A percentile compares a stretch with the other conserved stretches of the same genome.
Conservation (phyloP, 2,888 invertebrate genomes). For the Netelia inedita region DNA sequence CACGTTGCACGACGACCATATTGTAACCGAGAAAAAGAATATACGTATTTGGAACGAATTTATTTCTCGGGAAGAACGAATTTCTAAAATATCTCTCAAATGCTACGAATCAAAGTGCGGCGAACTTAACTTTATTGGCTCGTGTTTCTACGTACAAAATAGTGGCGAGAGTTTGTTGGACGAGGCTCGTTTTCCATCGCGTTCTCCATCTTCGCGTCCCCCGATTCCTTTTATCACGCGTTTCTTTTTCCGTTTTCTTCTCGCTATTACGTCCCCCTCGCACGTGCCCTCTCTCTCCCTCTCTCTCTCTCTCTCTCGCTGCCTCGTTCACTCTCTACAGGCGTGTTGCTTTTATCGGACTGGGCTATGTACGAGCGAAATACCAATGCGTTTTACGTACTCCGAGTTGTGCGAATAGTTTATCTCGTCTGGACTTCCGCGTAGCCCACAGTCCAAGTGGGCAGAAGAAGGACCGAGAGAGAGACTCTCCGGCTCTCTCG, state of each 20-base stretch:
- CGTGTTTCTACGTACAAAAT: not conserved
- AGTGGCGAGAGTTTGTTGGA: not conserved
- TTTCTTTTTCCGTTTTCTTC: slow-evolving; percentile 38
- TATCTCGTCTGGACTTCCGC: slow-evolving; percentile 66
- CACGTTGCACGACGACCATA: slow-evolving; percentile 19
- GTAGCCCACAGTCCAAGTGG: slow-evolving; percentile 35
- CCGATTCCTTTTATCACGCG: slow-evolving; percentile 41
- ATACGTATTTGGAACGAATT: slow-evolving; percentile 17
- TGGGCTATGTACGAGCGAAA: slow-evolving; percentile 15
- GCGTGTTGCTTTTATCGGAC: slow-evolving; percentile 41
- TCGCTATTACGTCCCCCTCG: not conserved
- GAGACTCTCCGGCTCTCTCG: slow-evolving; percentile 9
- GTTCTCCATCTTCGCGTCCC: slow-evolving; percentile 11
- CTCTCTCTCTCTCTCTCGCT: slow-evolving; percentile 13
- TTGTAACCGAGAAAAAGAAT: not conserved
- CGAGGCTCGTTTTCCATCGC: not conserved
- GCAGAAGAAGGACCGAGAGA: slow-evolving; percentile 53
- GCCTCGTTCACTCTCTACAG: slow-evolving; percentile 21
- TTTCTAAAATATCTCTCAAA: slow-evolving; percentile 17
- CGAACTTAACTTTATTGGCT: not conserved
- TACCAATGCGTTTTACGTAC: slow-evolving; percentile 46
- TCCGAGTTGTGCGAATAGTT: slow-evolving; percentile 55
- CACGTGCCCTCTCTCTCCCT: not conserved
- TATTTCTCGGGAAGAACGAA: slow-evolving; percentile 8
- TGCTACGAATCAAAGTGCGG: not conserved